These are phyloP conservation scores for Novumbra hubbsi DNA, from an alignment of 2,797 vertebrate species.

Conservation along the genomic window DNA sequence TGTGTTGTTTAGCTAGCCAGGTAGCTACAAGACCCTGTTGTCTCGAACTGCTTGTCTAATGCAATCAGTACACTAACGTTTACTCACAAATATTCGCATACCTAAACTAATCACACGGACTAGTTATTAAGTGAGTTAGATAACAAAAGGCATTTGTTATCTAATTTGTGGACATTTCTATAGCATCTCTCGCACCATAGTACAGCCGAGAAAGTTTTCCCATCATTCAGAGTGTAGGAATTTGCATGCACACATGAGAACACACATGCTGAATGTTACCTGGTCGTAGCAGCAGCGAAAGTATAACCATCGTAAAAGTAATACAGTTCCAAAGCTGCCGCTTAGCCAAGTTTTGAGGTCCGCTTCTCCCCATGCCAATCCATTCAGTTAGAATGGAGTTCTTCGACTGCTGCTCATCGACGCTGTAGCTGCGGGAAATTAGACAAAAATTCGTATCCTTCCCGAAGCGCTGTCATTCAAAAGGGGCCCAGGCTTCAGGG, in stretches of 20 bases:
- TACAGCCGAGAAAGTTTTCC: constrained; percentile 32
- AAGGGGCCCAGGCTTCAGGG: constrained; percentile 65
- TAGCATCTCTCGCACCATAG: background rate
- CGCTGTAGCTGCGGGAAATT: constrained; percentile 73
- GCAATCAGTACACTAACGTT: background rate
- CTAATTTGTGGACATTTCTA: background rate
- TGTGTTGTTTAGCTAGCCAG: background rate
- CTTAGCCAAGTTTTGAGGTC: constrained; percentile 80
- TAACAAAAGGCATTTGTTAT: background rate
- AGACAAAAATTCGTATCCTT: constrained; percentile 68
- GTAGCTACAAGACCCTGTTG: too few species aligned
- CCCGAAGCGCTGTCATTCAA: constrained; percentile 73
- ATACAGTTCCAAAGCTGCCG: constrained; percentile 80
- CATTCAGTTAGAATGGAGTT: constrained; percentile 82
- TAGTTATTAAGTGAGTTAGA: background rate
- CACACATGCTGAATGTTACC: constrained; percentile 55
- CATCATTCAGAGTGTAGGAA: constrained; percentile 32
- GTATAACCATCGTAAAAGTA: constrained; percentile 72
- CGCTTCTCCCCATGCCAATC: constrained; percentile 86
- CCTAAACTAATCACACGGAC: background rate
- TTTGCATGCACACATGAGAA: constrained; percentile 43
- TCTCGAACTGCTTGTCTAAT: background rate
- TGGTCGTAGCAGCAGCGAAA: constrained; percentile 77
- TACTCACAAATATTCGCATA: background rate
- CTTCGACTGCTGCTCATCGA: constrained; percentile 73